Conservation (phyloP, 2,888 invertebrate genomes). For the Nysson spinosus region DNA sequence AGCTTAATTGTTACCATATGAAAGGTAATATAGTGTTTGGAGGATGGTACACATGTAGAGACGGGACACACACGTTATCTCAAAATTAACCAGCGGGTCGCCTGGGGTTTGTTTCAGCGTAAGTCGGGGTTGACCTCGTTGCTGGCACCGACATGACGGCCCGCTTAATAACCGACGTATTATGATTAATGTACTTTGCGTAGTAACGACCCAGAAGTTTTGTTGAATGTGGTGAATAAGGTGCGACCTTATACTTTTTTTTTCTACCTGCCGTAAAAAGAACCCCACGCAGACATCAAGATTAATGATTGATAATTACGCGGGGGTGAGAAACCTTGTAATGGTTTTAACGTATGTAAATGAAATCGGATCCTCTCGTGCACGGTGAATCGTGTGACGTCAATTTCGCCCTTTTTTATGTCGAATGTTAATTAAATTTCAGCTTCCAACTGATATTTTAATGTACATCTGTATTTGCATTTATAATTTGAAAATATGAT, state of each 20-base stretch:
- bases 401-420: no score
- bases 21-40: conserved; percentile 18
- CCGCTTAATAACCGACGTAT: conserved; percentile 49
- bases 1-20: conserved; percentile 34
- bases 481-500: no score
- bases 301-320: no score
- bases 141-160: conserved; percentile 32
- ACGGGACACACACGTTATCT: conserved; percentile 6
- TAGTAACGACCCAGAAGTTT: conserved; percentile 31
- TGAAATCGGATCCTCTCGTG: no score
- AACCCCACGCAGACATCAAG: background rate
- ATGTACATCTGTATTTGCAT: no score
- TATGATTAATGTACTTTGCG: conserved; percentile 42
- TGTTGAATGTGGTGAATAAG: background rate
- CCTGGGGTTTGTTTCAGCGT: conserved; percentile 22
- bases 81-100: conserved; percentile 43
- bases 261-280: no score
- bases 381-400: no score
- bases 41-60: no score
- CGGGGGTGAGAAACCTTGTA: no score
- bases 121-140: conserved; percentile 44
- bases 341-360: no score
- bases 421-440: no score
- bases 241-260: background rate
- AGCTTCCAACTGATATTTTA: no score